phyloP scores from a whole-genome alignment of 2,797 vertebrate genomes.

The Eospalax fontanierii region DNA sequence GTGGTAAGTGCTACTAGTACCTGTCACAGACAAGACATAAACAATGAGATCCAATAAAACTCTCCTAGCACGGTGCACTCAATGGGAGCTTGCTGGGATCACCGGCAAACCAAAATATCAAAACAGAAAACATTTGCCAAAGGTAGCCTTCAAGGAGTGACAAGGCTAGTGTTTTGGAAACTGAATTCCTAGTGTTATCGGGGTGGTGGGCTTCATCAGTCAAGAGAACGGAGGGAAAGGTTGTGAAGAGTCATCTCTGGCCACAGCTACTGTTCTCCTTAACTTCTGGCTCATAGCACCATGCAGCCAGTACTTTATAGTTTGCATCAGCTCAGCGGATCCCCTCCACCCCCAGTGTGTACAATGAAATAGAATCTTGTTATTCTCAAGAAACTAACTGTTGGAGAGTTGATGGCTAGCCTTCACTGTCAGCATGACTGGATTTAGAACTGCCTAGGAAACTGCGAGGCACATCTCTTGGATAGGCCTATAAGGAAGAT shows the following conservation, averaged over 20 bases:
- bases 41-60: slow-evolving; percentile 62
- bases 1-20: slow-evolving; percentile 69
- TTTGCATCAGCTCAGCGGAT: background rate
- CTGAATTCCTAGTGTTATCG: slow-evolving; percentile 74
- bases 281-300: rapidly evolving
- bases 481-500: background rate
- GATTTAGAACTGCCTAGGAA: background rate
- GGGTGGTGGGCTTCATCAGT: slow-evolving; percentile 53
- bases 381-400: background rate
- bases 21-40: slow-evolving; percentile 73
- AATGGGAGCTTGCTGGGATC: slow-evolving; percentile 7
- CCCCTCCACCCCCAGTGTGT: background rate
- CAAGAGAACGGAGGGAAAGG: background rate
- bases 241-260: rapidly evolving
- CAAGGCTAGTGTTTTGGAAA: background rate
- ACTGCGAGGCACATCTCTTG: background rate
- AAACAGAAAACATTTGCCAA: slow-evolving; percentile 57
- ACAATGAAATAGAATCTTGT: background rate
- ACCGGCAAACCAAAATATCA: slow-evolving; percentile 51
- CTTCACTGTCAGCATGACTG: background rate
- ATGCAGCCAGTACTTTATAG: background rate
- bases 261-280: background rate
- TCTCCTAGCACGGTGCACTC: background rate
- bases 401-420: background rate
- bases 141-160: slow-evolving; percentile 14